Percentiles rank a stretch among this genome's conserved stretches.
Conservation (phyloP, 2,113 vertebrate species). For the Neotoma lepida region DNA sequence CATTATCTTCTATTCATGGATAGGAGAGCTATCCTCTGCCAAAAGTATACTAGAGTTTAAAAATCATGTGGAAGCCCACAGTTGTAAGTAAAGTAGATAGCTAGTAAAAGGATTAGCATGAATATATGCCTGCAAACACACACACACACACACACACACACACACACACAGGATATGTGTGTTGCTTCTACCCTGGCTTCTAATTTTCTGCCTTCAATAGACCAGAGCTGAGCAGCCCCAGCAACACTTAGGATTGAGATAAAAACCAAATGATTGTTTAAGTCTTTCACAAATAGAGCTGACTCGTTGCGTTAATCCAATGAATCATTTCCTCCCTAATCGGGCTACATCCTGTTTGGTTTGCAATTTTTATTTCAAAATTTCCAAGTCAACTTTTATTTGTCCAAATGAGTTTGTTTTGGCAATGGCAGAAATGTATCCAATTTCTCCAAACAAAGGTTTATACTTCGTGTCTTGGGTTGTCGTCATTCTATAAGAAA, state of each 20-base stretch:
- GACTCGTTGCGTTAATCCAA: conserved; percentile 69
- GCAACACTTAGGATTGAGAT: conserved; percentile 45
- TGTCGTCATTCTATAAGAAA: conserved; percentile 59
- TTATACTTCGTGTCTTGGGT: conserved; percentile 46
- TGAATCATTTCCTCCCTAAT: conserved; percentile 80
- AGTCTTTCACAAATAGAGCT: conserved; percentile 74
- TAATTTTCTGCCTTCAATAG: conserved; percentile 54
- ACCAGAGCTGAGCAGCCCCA: conserved; percentile 23
- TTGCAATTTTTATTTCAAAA: conserved; percentile 75
- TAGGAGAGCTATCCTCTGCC: conserved; percentile 60
- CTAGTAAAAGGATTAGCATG: conserved; percentile 61
- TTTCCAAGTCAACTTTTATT: conserved; percentile 77
- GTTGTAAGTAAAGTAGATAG: conserved; percentile 62
- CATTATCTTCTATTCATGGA: conserved; percentile 68
- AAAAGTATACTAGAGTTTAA: conserved; percentile 68
- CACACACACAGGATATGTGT: neutral
- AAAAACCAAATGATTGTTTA: conserved; percentile 68
- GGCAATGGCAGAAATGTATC: conserved; percentile 68
- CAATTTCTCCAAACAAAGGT: conserved; percentile 69
- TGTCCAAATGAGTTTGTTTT: conserved; percentile 74
- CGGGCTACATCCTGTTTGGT: conserved; percentile 77
- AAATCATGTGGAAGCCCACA: conserved; percentile 70
- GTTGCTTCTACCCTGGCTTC: neutral
- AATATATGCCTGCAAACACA: neutral
- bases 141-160: neutral